A percentile compares a stretch with the other conserved stretches of the same genome.
phyloP scores from a whole-genome alignment of 1,140 invertebrate genomes.

The Drosophila chauvacae region DNA sequence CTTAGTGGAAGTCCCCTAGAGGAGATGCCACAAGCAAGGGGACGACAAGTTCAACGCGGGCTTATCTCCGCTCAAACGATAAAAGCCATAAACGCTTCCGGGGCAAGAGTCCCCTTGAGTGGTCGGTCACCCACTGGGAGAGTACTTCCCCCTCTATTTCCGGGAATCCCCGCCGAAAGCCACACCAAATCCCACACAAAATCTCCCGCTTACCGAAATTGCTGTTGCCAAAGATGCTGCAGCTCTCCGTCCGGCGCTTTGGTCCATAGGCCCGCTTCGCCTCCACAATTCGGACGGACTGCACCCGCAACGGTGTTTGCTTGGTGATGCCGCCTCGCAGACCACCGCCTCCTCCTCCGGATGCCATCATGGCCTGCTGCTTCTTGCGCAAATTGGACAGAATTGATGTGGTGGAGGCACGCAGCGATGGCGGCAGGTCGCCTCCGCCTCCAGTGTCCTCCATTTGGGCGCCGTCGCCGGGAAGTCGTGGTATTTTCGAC shows the following conservation, averaged over 20 bases:
- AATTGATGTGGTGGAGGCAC: constrained; percentile 74
- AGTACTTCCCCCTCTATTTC: constrained; percentile 7
- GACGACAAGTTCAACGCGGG: not conserved
- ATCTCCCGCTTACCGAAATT: constrained; percentile 71
- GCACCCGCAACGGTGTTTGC: constrained; percentile 75
- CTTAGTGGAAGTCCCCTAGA: not conserved
- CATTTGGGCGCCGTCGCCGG: constrained; percentile 85
- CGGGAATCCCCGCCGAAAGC: constrained; percentile 7
- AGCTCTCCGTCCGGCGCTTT: constrained; percentile 79
- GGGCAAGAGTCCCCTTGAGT: constrained; percentile 2
- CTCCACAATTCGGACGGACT: constrained; percentile 81
- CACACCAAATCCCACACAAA: constrained; percentile 9
- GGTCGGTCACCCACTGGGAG: not conserved
- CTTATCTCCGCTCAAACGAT: not conserved
- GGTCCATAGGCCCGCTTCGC: constrained; percentile 70
- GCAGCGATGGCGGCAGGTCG: constrained; percentile 69
- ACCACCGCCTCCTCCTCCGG: constrained; percentile 17
- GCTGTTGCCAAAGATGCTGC: constrained; percentile 81
- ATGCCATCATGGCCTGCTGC: constrained; percentile 59
- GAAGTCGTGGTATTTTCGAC: constrained; percentile 85
- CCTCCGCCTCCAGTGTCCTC: constrained; percentile 61
- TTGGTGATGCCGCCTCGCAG: constrained; percentile 48
- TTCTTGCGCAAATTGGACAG: constrained; percentile 76
- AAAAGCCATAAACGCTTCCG: constrained; percentile 15
- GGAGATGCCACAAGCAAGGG: not conserved